A percentile compares a stretch with the other conserved stretches of the same genome.
Conservation (phyloP, 2,797 vertebrate species). For the Megalops cyprinoides region DNA sequence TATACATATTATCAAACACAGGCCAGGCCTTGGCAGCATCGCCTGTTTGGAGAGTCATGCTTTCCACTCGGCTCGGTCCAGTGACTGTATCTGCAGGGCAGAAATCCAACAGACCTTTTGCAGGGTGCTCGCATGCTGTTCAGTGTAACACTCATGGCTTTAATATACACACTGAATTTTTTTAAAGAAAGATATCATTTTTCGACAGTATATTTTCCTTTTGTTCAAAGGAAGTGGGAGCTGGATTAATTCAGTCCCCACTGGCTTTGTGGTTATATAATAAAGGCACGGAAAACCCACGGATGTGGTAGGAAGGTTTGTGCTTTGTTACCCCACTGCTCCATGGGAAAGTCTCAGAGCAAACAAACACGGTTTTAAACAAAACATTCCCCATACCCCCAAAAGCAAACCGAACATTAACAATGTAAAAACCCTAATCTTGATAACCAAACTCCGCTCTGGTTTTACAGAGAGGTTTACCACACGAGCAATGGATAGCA, state of each 20-base stretch:
- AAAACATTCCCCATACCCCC: background rate
- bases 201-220: background rate
- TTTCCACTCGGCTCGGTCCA: background rate
- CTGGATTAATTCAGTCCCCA: background rate
- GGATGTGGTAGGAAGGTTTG: background rate
- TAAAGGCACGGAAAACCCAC: background rate
- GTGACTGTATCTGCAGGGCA: background rate
- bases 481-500: background rate
- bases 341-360: background rate
- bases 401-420: background rate
- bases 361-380: conserved; percentile 4
- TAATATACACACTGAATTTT: background rate
- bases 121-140: background rate
- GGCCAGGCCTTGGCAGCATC: background rate
- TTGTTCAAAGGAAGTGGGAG: background rate
- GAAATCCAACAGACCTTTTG: background rate
- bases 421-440: background rate
- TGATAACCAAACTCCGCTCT: background rate
- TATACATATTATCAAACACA: background rate
- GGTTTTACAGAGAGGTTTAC: background rate
- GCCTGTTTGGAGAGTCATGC: background rate
- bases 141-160: background rate
- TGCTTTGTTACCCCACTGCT: conserved; percentile 1
- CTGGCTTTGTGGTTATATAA: background rate
- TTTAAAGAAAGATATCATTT: background rate